These are phyloP conservation scores for Polypedilum vanderplanki DNA, from an alignment of 1,140 invertebrate genomes.

Conservation along the genomic window DNA sequence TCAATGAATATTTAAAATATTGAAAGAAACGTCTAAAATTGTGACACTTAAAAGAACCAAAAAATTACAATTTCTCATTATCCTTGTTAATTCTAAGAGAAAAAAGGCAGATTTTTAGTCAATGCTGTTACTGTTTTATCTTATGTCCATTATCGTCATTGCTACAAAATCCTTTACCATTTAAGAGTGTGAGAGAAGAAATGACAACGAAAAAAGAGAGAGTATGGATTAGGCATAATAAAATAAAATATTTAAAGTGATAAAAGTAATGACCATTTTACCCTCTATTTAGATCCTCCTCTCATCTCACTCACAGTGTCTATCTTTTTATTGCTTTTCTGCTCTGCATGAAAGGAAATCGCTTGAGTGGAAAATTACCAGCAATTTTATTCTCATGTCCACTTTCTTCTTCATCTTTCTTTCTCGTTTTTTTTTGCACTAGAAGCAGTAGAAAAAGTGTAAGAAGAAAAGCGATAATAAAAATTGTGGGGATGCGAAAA, in stretches of 20 bases:
- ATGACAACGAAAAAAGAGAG: not conserved
- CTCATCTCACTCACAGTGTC: not conserved
- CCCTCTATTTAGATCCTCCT: not conserved
- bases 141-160: constrained; percentile 20
- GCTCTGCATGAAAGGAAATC: not conserved
- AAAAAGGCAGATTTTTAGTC: too few species aligned
- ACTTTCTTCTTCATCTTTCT: not conserved
- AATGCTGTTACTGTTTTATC: not conserved
- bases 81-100: not conserved
- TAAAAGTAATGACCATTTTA: constrained; percentile 4
- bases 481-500: constrained; percentile 5
- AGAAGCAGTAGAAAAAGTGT: not conserved
- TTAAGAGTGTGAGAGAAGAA: constrained; percentile 1
- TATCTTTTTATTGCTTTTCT: not conserved
- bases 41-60: too few species aligned
- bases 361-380: constrained; percentile 26
- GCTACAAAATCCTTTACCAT: not conserved
- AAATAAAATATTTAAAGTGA: constrained; percentile 25
- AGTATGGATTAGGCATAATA: not conserved
- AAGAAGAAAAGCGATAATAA: not conserved
- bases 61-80: not conserved
- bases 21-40: too few species aligned
- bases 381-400: constrained; percentile 25
- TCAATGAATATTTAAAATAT: too few species aligned
- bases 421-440: not conserved